These are phyloP conservation scores for Melitaea athalia DNA, from an alignment of 2,888 invertebrate species.

Conservation along the genomic window DNA sequence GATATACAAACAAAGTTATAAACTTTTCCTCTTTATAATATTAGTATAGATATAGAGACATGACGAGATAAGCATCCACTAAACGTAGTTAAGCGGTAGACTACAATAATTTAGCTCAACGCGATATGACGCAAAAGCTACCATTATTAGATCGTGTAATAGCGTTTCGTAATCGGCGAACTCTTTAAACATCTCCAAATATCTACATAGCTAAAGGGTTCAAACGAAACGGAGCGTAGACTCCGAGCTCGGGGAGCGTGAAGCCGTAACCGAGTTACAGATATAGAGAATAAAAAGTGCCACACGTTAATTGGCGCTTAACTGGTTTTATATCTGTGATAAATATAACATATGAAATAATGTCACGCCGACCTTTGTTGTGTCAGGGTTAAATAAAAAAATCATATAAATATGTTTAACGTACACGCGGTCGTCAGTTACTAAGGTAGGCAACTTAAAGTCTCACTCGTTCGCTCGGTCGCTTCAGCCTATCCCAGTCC, in stretches of 20 bases:
- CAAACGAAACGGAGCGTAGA: conserved; percentile 61
- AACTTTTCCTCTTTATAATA: too few species aligned
- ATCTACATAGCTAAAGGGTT: conserved; percentile 59
- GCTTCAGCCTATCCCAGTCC: too few species aligned
- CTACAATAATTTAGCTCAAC: not conserved
- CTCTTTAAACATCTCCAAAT: conserved; percentile 68
- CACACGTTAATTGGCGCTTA: conserved; percentile 10
- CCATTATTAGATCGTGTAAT: conserved; percentile 43
- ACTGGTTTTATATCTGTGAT: too few species aligned
- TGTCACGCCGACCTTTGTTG: too few species aligned
- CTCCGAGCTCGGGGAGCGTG: conserved; percentile 57
- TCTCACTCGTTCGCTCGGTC: too few species aligned
- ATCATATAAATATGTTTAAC: too few species aligned
- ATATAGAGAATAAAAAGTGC: conserved; percentile 45
- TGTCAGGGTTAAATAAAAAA: too few species aligned
- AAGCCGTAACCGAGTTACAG: conserved; percentile 60
- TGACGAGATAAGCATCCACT: not conserved
- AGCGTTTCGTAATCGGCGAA: conserved; percentile 60
- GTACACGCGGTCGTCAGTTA: too few species aligned
- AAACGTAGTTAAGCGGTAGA: not conserved
- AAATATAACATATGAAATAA: too few species aligned
- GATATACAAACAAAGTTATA: too few species aligned
- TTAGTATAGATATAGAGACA: too few species aligned
- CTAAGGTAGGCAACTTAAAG: too few species aligned
- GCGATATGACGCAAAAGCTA: conserved; percentile 13